Conservation (phyloP, 1,140 invertebrate species). For the Hylaeus anthracinus region DNA sequence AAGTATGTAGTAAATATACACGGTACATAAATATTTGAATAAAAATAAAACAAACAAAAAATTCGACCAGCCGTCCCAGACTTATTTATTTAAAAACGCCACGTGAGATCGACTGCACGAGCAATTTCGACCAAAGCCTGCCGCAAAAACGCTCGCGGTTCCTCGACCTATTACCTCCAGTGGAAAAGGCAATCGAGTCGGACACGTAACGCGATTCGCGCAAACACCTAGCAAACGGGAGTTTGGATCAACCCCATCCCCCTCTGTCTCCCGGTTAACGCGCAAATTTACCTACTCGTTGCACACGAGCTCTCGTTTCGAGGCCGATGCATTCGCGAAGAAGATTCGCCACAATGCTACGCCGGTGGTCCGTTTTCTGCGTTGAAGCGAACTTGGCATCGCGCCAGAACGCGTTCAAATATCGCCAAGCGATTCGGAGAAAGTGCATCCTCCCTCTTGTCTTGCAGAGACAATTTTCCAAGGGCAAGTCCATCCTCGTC, state of each 20-base stretch:
- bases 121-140: neutral
- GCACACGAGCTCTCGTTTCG: conserved; percentile 19
- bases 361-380: conserved; percentile 12
- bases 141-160: neutral
- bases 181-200: conserved; percentile 2
- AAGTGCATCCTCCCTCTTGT: conserved; percentile 46
- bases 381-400: conserved; percentile 43
- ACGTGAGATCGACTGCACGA: neutral
- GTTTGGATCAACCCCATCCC: neutral
- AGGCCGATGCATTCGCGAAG: conserved; percentile 19
- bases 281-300: conserved; percentile 21
- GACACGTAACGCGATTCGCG: neutral
- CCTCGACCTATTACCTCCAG: conserved; percentile 4
- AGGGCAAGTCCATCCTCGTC: conserved; percentile 12
- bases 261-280: neutral
- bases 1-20: no score
- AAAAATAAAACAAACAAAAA: no score
- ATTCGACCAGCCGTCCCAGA: neutral
- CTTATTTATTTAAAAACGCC: neutral
- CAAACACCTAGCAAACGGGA: neutral
- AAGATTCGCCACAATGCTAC: conserved; percentile 48
- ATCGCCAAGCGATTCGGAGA: conserved; percentile 48
- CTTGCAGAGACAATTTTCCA: conserved; percentile 15
- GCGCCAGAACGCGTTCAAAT: conserved; percentile 52
- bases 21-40: no score